These are phyloP conservation scores for Lepus europaeus DNA, from an alignment of 2,113 vertebrate genomes.

Conservation along the genomic window DNA sequence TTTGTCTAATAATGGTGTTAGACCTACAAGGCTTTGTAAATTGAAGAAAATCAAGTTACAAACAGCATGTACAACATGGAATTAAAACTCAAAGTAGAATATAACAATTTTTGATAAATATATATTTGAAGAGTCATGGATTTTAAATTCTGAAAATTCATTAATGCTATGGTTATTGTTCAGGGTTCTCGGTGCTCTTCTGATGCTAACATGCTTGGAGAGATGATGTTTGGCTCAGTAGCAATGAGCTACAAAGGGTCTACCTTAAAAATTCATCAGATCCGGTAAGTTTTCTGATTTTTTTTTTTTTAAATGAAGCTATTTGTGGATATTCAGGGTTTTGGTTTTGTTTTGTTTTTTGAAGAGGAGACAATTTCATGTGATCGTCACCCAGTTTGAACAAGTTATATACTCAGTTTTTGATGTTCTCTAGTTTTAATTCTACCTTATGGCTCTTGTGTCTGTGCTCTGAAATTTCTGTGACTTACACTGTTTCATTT, in stretches of 20 bases:
- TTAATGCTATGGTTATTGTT: conserved; percentile 49
- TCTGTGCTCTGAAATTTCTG: conserved; percentile 24
- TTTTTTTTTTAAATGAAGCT: neutral
- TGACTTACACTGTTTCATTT: conserved; percentile 45
- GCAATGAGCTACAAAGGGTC: conserved; percentile 99
- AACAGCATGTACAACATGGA: neutral
- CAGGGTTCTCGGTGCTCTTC: conserved; percentile 95
- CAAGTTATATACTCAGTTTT: neutral
- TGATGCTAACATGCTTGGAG: conserved; percentile 98
- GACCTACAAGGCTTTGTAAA: neutral
- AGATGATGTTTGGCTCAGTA: conserved; percentile 99
- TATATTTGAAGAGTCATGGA: conserved; percentile 28
- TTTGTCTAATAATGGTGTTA: neutral
- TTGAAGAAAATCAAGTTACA: conserved; percentile 45
- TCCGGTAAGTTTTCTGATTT: conserved; percentile 89
- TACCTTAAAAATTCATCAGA: conserved; percentile 98
- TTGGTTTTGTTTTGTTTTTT: neutral
- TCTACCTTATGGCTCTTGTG: neutral
- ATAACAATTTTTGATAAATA: conserved; percentile 5
- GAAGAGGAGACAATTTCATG: conserved; percentile 50
- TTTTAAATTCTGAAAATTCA: conserved; percentile 47
- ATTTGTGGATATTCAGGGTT: conserved; percentile 32
- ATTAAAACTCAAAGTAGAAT: neutral
- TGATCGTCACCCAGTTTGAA: neutral
- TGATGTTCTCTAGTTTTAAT: conserved; percentile 4